Base-by-base conservation (phyloP, 1,140 invertebrate genomes). In the Cherax destructor region DNA sequence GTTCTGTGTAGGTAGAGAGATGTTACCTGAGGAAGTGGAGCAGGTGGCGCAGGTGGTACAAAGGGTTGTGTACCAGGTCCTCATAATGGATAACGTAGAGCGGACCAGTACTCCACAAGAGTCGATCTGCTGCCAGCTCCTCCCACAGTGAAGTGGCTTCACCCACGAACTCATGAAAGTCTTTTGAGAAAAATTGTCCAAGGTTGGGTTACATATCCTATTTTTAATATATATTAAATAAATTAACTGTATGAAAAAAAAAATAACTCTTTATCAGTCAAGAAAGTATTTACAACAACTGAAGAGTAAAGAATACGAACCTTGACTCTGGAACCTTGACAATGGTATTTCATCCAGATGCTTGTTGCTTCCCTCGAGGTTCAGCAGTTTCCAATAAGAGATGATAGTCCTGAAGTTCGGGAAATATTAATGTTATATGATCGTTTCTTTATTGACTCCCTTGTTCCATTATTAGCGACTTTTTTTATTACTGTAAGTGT, bases 41-140 rank as follows among this genome's bases (percentile, higher is more conserved):
- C 16, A 89, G 47, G 10, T 30, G 65, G 47, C 87, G 61, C n/a
- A 89, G 80, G 65, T 49, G 49, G 21, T 21, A n/a, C 1, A 76
- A 13, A 3, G 79, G 49, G 79, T 83, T 56, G n/a, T 6, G 13
- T 6, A 59, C 21, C 16, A 89, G 80, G 65, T 83, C 61, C 11
- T 83, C 79, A 49, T 83, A 89, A 49, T 89, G 79, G 21, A 89
- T 6, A n/a, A 89, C 87, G 50, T 76, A 61, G 7, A 89, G 80
- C 6, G 87, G 87, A 9, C 69, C 50, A 21, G 47, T 59, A 65
- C 41, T 18, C 87, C 87, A 89, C 79, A 89, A 47, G 41, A 89
- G 65, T 5, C 87, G 87, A 49, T 89, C 87, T 13, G 41, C 52
- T 16, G 87, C 87, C 69, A 89, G 49, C 65, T 83, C 87, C 65